Base-by-base conservation (phyloP, 2,888 invertebrate species). In the Drosophila cognata region DNA sequence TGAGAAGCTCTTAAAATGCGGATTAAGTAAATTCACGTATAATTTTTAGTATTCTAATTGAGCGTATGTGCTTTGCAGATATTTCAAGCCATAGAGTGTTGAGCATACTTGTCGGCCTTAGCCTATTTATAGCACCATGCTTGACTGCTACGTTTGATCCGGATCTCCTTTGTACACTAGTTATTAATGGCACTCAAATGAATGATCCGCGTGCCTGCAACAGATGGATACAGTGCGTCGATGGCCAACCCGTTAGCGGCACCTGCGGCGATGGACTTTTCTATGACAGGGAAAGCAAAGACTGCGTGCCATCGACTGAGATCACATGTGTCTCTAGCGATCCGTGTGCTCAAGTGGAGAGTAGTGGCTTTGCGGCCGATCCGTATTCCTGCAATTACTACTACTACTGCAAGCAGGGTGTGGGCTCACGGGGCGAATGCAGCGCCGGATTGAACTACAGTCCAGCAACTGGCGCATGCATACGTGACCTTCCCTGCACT, bases 151-250 rank as follows among this genome's bases (percentile, higher is more conserved):
- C 64, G 10, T 92, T 92, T 41, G 74, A 92, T 77, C 84, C 93
- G 13, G 68, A 74, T 2, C 28, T 70, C 0, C 60, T 88, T 1
- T 92, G 92, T 56, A 43, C 75, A 2, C 77, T 88, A 36, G 81
- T 92, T 11, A 57, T 79, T 2, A 81, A 82, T 33, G 91, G 88
- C 1, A 92, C 91, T 0, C 89, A 81, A 51, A 81, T 92, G 0
- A 92, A 92, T 28, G 90, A 92, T 82, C 92, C 93, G 0, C 68
- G 79, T 1, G 78, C 83, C 4, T 92, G 93, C 51, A 88, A 88
- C 28, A 68, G 56, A 0, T 92, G 91, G 88, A 84, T 91, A 36
- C 67, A 88, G 46, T 92, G 92, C 69, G 36, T 89, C 29, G 75
- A 91, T 51, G 80, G 80, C 5, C 29, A 63, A 18, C 86, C 92